Evolutionary conservation across 2,888 invertebrate genomes (phyloP).

Genomic region (Corythucha ciliata): DNA sequence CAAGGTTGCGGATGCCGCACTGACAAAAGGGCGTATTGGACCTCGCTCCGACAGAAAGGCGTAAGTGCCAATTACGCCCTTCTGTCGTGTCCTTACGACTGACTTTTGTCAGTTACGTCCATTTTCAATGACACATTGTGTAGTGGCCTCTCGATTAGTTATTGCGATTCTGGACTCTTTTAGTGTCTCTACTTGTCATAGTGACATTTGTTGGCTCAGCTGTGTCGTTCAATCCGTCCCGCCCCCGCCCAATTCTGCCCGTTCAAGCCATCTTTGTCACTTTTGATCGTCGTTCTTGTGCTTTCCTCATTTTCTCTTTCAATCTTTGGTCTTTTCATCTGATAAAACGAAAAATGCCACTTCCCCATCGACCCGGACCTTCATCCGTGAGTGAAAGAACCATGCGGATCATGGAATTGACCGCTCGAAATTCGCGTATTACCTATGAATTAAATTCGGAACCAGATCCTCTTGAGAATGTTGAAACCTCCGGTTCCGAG

Average conservation of each 20-base stretch:
- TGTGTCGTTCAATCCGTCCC: constrained; percentile 7
- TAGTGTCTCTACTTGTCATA: background rate
- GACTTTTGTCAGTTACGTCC: constrained; percentile 3
- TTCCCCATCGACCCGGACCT: background rate
- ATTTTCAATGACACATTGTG: background rate
- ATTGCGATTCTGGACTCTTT: background rate
- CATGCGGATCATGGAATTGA: constrained; percentile 1
- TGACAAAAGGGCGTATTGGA: too few species aligned
- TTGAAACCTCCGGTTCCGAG: constrained; percentile 9
- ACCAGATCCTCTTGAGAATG: background rate
- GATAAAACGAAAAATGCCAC: constrained; percentile 5
- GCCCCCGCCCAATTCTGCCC: background rate
- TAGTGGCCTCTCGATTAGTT: too few species aligned
- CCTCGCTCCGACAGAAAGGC: constrained; percentile 9
- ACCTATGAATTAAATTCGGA: background rate
- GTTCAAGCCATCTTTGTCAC: constrained; percentile 3
- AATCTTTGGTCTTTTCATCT: constrained; percentile 1
- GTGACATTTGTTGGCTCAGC: constrained; percentile 8
- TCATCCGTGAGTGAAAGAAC: constrained; percentile 1
- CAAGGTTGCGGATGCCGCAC: too few species aligned
- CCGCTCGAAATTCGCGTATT: background rate
- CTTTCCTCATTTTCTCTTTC: constrained; percentile 1
- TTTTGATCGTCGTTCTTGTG: constrained; percentile 4
- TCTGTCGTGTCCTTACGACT: constrained; percentile 7
- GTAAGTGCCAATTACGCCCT: constrained; percentile 9